Conservation (phyloP, 2,888 invertebrate species). For the Ferrisia virgata region DNA sequence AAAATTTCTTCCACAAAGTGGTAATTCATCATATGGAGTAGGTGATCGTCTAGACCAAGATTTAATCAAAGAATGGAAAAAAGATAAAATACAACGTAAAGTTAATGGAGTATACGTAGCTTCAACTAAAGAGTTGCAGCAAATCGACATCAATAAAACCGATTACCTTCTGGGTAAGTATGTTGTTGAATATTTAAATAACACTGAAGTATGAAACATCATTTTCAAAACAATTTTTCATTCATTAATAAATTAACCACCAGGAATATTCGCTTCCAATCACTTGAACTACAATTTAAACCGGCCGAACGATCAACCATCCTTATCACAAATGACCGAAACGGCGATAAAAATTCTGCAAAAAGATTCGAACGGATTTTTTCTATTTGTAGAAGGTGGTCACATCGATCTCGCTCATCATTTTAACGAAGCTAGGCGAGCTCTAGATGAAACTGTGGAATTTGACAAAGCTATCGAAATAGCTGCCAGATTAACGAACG, state of each 20-base stretch:
- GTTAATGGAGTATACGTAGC: constrained; percentile 54
- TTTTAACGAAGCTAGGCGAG: constrained; percentile 51
- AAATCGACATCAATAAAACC: constrained; percentile 56
- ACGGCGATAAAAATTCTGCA: constrained; percentile 68
- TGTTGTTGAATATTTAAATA: too few relatives aligned
- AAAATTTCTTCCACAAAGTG: constrained; percentile 59
- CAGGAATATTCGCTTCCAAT: constrained; percentile 55
- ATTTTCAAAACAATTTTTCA: background rate
- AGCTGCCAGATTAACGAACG: constrained; percentile 60
- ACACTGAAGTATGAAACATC: too few relatives aligned
- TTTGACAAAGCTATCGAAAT: constrained; percentile 66
- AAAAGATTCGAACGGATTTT: constrained; percentile 65
- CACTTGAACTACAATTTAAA: constrained; percentile 58
- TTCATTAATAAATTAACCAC: background rate
- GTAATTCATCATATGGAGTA: constrained; percentile 55
- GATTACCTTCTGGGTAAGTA: constrained; percentile 61
- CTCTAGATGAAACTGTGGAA: constrained; percentile 74
- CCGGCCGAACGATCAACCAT: constrained; percentile 60
- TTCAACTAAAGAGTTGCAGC: constrained; percentile 57
- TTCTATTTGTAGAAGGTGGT: constrained; percentile 71
- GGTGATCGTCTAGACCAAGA: constrained; percentile 66
- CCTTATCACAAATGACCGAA: constrained; percentile 70
- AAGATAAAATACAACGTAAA: constrained; percentile 54
- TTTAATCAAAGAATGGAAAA: constrained; percentile 67
- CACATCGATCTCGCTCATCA: constrained; percentile 51